A percentile compares a stretch with the other conserved stretches of the same genome.
Conservation (phyloP, 2,113 vertebrate genomes). For the Sinocyclocheilus anshuiensis region DNA sequence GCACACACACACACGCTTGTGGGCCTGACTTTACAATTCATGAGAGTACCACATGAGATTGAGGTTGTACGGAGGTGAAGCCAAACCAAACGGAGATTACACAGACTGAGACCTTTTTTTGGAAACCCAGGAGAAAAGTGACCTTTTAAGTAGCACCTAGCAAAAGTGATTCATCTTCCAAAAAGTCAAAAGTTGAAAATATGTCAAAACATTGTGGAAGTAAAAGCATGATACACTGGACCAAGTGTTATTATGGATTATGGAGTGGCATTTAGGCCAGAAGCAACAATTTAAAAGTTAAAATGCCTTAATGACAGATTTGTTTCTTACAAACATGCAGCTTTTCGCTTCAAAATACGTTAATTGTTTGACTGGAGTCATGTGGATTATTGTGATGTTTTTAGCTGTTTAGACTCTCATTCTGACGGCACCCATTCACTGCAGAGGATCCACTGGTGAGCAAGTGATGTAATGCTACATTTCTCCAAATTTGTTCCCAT, state of each 20-base stretch:
- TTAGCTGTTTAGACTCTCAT: too few species aligned
- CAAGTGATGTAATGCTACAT: neutral
- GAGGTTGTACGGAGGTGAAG: neutral
- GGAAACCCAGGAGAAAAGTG: conserved; percentile 15
- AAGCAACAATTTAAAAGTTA: neutral
- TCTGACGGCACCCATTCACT: too few species aligned
- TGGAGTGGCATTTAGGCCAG: too few species aligned
- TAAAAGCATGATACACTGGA: neutral
- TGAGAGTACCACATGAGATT: conserved; percentile 2
- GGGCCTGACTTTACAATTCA: conserved; percentile 14
- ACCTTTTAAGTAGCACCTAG: conserved; percentile 27
- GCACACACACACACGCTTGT: neutral
- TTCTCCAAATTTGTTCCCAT: neutral
- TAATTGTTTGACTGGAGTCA: too few species aligned
- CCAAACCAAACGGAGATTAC: neutral
- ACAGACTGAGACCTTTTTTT: neutral
- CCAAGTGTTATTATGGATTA: neutral
- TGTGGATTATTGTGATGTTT: neutral
- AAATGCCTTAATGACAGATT: neutral
- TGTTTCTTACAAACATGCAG: neutral
- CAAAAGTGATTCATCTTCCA: conserved; percentile 7
- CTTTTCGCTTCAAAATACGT: neutral
- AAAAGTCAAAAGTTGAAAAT: conserved; percentile 13
- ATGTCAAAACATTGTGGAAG: neutral
- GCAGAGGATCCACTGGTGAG: neutral